Evolutionary conservation across 2,888 invertebrate species (phyloP).

Genomic region (Ophonus ardosiacus): DNA sequence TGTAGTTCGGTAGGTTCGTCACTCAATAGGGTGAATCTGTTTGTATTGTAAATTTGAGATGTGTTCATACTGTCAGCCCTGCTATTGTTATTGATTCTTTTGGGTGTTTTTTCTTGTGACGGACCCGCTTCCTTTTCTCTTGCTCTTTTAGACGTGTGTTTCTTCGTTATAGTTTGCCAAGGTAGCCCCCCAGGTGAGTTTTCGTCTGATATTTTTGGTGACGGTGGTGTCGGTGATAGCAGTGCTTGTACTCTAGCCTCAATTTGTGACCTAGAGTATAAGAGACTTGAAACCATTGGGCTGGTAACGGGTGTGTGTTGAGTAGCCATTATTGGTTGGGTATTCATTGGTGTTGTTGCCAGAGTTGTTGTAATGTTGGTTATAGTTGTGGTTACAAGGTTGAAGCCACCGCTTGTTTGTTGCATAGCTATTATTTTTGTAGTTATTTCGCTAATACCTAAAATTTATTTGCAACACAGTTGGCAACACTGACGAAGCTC

Average conservation of each 20-base stretch:
- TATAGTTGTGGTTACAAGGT: background rate
- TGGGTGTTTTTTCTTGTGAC: background rate
- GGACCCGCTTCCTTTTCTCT: background rate
- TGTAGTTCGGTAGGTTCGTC: too few species aligned
- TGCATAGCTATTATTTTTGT: background rate
- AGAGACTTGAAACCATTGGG: background rate
- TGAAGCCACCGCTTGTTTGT: background rate
- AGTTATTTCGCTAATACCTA: background rate
- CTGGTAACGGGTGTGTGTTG: background rate
- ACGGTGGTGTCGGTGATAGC: background rate
- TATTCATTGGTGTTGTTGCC: too few species aligned
- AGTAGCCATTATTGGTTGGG: background rate
- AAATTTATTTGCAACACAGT: background rate
- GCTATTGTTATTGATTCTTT: too few species aligned
- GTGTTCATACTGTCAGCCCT: too few species aligned
- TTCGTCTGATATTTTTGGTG: background rate
- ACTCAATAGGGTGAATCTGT: too few species aligned
- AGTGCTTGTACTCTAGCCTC: too few species aligned
- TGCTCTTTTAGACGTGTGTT: background rate
- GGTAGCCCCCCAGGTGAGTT: background rate
- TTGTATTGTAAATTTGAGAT: too few species aligned
- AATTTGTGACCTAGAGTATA: too few species aligned
- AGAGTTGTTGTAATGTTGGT: background rate
- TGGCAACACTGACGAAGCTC: background rate
- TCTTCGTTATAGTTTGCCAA: background rate